These are phyloP conservation scores for Plebejus anna DNA, from an alignment of 2,888 invertebrate genomes.

Conservation along the genomic window DNA sequence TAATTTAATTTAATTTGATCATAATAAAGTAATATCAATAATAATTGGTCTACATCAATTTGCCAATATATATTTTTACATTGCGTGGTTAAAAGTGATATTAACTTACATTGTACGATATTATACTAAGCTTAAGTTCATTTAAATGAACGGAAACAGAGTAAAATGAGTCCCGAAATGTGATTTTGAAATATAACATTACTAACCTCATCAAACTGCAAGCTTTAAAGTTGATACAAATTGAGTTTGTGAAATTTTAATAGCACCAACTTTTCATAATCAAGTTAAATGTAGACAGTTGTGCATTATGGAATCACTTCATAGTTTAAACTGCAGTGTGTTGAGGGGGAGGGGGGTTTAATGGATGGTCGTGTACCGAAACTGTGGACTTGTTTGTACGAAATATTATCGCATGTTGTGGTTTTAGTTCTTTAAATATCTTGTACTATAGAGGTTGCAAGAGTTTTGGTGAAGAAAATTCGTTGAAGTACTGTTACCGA, in stretches of 20 bases:
- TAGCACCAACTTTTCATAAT: neutral
- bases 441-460: too few species aligned
- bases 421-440: too few species aligned
- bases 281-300: neutral
- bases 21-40: too few species aligned
- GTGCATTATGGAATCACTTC: conserved; percentile 1
- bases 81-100: too few species aligned
- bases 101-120: neutral
- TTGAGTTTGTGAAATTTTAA: conserved; percentile 8
- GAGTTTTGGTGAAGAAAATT: neutral
- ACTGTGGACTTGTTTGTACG: neutral
- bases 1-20: too few species aligned
- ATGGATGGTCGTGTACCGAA: neutral
- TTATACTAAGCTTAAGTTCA: neutral
- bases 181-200: neutral
- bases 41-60: too few species aligned
- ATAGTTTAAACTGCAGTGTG: neutral
- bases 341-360: neutral
- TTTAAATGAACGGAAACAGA: neutral
- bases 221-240: conserved; percentile 10
- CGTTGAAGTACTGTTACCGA: too few species aligned
- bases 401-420: neutral
- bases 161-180: neutral
- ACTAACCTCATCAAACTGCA: conserved; percentile 1
- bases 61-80: too few species aligned